phyloP scores from a whole-genome alignment of 2,888 invertebrate species.

The Helleia helle region DNA sequence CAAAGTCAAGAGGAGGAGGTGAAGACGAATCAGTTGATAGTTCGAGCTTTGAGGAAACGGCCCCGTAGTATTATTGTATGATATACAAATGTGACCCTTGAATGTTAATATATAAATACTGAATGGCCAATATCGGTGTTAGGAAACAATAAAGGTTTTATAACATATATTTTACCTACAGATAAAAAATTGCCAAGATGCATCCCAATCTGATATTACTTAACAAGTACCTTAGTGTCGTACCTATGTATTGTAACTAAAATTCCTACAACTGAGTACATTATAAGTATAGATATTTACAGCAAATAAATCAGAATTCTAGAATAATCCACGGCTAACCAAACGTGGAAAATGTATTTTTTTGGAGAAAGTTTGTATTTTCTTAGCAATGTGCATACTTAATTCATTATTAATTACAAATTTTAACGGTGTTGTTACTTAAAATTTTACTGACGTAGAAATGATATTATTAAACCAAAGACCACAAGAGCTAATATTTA shows the following conservation, averaged over 20 bases:
- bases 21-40: conserved; percentile 40
- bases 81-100: too few species aligned
- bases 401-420: background rate
- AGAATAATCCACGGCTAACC: background rate
- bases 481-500: background rate
- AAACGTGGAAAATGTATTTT: background rate
- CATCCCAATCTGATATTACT: too few species aligned
- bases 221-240: too few species aligned
- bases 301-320: too few species aligned
- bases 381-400: background rate
- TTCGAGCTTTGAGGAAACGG: conserved; percentile 18
- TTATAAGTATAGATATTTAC: background rate
- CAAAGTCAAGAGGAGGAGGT: conserved; percentile 58
- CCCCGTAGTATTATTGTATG: conserved; percentile 11
- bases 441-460: background rate
- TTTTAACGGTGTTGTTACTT: background rate
- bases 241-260: too few species aligned
- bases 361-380: background rate
- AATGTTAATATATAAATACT: too few species aligned
- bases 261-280: background rate
- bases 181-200: too few species aligned
- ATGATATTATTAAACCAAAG: background rate
- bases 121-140: too few species aligned
- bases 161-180: too few species aligned
- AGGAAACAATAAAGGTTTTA: too few species aligned